Base-by-base conservation (phyloP, 2,888 invertebrate species). In the Tigriopus californicus region DNA sequence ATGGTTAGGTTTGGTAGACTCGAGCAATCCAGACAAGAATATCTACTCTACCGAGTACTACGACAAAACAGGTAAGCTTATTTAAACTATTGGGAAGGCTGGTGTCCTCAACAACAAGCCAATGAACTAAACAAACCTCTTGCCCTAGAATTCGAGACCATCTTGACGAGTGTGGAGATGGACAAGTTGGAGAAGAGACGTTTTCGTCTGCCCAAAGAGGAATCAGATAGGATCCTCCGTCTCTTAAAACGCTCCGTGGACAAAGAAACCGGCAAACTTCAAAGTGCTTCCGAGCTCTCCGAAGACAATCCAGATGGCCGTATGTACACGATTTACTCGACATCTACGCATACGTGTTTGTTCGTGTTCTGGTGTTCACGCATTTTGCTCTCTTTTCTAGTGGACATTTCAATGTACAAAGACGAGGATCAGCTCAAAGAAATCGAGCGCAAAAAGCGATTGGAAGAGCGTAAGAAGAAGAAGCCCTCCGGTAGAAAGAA, bases 21-120 rank as follows among this genome's bases (percentile, higher is more conserved):
- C 75, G 25, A 70, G 72, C 0, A 78, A 78, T 63, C 73, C 77
- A 41, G 73, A 77, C 11, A 80, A 80, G 1, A 81, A 81, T 71
- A 79, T 83, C 1, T 90, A 87, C 73, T 83, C 83, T 62, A 85
- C 88, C 0, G 90, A 90, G 73, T 91, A 89, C 72, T 86, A 88
- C 70, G 90, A 91, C 70, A 76, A 78, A 63, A 90, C 86, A 67
- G 87, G 86, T 82, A 70, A n/a, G n/a, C n/a, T n/a, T n/a, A n/a
- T n/a, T n/a, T n/a, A n/a, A n/a, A n/a, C n/a, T n/a, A n/a, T n/a
- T n/a, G n/a, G n/a, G n/a, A n/a, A n/a, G n/a, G n/a, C n/a, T n/a
- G n/a, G n/a, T n/a, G n/a, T n/a, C n/a, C n/a, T n/a, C n/a, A n/a
- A n/a, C n/a, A n/a, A n/a, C n/a, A n/a, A n/a, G n/a, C n/a, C n/a